Conservation (phyloP, 2,113 vertebrate genomes). For the Aegithalos caudatus region DNA sequence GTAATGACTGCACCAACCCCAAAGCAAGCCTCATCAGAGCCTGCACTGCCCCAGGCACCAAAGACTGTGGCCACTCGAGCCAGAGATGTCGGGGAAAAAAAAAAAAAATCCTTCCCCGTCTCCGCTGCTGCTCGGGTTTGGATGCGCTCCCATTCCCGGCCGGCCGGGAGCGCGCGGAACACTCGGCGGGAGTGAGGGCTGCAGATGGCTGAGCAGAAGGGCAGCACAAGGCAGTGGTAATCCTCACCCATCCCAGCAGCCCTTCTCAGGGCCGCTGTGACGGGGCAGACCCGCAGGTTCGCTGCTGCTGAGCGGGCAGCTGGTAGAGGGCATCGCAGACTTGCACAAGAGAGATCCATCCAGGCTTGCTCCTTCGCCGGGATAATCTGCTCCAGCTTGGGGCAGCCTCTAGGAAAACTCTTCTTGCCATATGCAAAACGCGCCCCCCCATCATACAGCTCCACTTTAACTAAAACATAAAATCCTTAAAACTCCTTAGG, state of each 20-base stretch:
- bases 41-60: background rate
- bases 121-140: background rate
- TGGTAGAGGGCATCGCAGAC: background rate
- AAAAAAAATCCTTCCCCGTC: rapidly evolving
- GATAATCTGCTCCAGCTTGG: background rate
- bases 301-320: background rate
- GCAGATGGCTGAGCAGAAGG: background rate
- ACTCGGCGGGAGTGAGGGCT: background rate
- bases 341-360: background rate
- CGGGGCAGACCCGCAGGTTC: rapidly evolving
- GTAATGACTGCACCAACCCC: rapidly evolving
- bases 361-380: background rate
- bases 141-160: background rate
- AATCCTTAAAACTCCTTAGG: background rate
- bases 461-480: background rate
- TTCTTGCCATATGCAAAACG: background rate
- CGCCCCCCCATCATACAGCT: background rate
- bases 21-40: background rate
- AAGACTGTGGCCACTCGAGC: background rate
- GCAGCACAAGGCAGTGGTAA: background rate
- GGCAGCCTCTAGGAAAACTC: background rate
- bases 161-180: rapidly evolving
- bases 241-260: background rate
- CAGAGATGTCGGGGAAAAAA: background rate
- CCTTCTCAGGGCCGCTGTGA: background rate